A percentile compares a stretch with the other conserved stretches of the same genome.
These are phyloP conservation scores for Sternarchorhynchus goeldii DNA, from an alignment of 2,797 vertebrate genomes.

Conservation along the genomic window DNA sequence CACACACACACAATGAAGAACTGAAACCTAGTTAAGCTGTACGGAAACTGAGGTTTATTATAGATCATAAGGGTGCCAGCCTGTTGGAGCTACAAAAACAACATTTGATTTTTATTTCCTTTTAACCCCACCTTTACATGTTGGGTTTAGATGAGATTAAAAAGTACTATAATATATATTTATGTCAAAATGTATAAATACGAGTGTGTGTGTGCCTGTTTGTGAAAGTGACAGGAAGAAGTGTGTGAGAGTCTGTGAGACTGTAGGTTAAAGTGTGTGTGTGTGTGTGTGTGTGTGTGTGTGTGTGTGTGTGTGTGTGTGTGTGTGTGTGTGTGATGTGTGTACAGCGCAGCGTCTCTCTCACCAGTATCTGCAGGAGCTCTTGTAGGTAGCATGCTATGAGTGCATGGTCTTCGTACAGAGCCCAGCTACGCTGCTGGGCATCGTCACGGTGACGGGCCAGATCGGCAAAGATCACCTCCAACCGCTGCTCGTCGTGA, in stretches of 20 bases:
- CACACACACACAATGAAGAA: neutral
- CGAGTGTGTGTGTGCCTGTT: too few species aligned
- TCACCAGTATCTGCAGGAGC: slow-evolving; percentile 93
- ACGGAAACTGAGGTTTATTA: slow-evolving; percentile 22
- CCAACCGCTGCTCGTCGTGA: slow-evolving; percentile 92
- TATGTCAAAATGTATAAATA: too few species aligned
- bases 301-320: neutral
- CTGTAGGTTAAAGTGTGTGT: neutral
- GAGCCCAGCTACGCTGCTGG: slow-evolving; percentile 97
- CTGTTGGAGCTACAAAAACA: neutral
- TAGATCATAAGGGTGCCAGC: neutral
- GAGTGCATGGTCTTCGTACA: slow-evolving; percentile 91
- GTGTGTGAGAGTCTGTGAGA: neutral
- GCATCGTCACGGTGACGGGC: slow-evolving; percentile 89
- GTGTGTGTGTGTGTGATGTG: neutral
- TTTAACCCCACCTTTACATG: too few species aligned
- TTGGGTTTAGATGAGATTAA: too few species aligned
- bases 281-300: neutral
- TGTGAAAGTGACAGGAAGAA: neutral
- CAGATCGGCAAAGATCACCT: slow-evolving; percentile 94
- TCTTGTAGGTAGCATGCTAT: slow-evolving; percentile 97
- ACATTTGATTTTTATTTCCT: neutral
- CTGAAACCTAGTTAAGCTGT: neutral
- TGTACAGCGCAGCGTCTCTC: neutral
- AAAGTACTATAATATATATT: too few species aligned